phyloP scores from a whole-genome alignment of 1,140 invertebrate species.

The Halesus radiatus region DNA sequence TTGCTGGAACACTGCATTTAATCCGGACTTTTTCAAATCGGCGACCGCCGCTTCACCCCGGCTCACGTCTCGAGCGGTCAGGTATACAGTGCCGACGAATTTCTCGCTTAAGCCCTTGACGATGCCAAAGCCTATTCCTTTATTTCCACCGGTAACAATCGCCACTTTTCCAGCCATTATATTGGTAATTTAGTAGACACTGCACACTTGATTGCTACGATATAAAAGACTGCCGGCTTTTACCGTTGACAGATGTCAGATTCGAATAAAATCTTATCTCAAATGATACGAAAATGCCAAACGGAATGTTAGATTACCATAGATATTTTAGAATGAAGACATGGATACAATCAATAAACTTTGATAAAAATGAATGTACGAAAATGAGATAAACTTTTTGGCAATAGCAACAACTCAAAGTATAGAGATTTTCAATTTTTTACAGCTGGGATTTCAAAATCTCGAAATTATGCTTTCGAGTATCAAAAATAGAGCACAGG shows the following conservation, averaged over 20 bases:
- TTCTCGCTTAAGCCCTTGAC: conserved; percentile 76
- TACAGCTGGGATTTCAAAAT: conserved; percentile 1
- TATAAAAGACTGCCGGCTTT: background rate
- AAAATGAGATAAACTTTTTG: no score
- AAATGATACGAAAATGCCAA: no score
- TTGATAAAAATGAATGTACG: no score
- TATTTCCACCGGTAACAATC: conserved; percentile 81
- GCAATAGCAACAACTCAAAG: no score
- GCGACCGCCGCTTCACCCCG: conserved; percentile 73
- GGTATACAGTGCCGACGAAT: conserved; percentile 75
- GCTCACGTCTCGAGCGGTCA: conserved; percentile 74
- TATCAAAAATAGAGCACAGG: conserved; percentile 38
- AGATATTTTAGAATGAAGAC: no score
- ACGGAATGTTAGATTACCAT: no score
- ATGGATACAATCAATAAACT: no score
- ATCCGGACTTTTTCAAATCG: conserved; percentile 67
- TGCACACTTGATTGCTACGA: background rate
- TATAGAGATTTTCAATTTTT: background rate
- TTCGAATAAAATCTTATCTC: no score
- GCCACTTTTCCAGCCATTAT: conserved; percentile 69
- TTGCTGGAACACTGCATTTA: conserved; percentile 77
- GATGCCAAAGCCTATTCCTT: conserved; percentile 82
- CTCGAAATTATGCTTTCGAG: conserved; percentile 41
- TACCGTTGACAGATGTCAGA: no score
- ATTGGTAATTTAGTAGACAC: no score